A percentile compares a stretch with the other conserved stretches of the same genome.
These are phyloP conservation scores for Melanotaenia trifasciata DNA, from an alignment of 2,797 vertebrate species.

Conservation along the genomic window DNA sequence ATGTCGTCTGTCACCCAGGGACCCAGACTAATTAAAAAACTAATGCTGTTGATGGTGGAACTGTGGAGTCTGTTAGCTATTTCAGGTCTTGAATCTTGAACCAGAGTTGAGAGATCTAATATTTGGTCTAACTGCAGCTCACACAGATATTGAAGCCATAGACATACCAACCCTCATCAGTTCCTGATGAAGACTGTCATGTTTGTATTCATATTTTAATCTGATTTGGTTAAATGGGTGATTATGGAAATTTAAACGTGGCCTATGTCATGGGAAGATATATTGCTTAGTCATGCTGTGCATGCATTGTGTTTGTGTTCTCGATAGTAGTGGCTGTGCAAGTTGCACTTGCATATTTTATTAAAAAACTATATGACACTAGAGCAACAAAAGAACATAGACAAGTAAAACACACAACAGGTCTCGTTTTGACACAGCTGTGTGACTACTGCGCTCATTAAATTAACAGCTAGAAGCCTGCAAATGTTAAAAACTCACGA, in stretches of 20 bases:
- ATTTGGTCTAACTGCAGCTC: constrained; percentile 30
- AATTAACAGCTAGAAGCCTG: too few species aligned
- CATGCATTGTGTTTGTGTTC: neutral
- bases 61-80: constrained; percentile 55
- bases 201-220: constrained; percentile 41
- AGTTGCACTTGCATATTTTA: constrained; percentile 23
- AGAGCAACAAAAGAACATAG: neutral
- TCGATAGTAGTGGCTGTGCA: constrained; percentile 5
- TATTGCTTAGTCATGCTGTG: constrained; percentile 32
- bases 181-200: constrained; percentile 11
- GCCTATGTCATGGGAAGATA: constrained; percentile 52
- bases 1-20: constrained; percentile 65
- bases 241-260: constrained; percentile 35
- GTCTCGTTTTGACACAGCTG: constrained; percentile 6
- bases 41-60: constrained; percentile 58
- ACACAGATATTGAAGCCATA: constrained; percentile 22
- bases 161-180: too few species aligned
- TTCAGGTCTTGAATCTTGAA: constrained; percentile 61
- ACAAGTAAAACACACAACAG: constrained; percentile 1
- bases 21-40: constrained; percentile 70
- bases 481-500: too few species aligned
- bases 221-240: constrained; percentile 35
- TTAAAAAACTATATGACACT: neutral
- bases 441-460: neutral
- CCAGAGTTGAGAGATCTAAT: constrained; percentile 33